Conservation (phyloP, 2,113 vertebrate species). For the Psammodynastes pulverulentus region DNA sequence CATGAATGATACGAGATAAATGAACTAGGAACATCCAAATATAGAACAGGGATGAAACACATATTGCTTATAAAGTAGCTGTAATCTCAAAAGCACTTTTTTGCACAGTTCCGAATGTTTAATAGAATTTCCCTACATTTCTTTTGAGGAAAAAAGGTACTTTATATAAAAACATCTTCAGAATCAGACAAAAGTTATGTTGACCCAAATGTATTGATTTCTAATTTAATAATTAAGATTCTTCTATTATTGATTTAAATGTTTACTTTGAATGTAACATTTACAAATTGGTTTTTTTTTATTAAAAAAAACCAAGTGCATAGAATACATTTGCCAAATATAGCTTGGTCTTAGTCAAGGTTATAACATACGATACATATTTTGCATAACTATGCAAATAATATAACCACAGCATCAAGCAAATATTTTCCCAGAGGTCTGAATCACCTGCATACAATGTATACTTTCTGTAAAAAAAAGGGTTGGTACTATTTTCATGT, state of each 20-base stretch:
- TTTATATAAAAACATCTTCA: background rate
- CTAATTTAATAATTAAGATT: background rate
- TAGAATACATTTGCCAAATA: background rate
- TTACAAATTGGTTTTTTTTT: background rate
- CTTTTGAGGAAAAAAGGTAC: background rate
- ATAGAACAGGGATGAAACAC: background rate
- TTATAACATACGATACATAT: background rate
- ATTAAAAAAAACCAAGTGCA: background rate
- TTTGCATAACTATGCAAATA: background rate
- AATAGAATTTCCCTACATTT: background rate
- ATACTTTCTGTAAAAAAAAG: background rate
- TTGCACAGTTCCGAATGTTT: background rate
- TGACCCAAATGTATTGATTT: background rate
- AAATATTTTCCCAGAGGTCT: background rate
- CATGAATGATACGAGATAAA: background rate
- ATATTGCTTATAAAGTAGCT: background rate
- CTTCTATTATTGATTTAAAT: background rate
- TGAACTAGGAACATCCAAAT: background rate
- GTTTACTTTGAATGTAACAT: background rate
- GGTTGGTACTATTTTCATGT: background rate
- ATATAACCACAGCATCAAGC: background rate
- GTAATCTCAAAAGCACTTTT: background rate
- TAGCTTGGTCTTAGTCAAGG: background rate
- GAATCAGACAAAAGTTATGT: background rate
- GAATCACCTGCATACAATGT: background rate